Conservation (phyloP, 2,797 vertebrate species). For the Cetoscarus ocellatus region DNA sequence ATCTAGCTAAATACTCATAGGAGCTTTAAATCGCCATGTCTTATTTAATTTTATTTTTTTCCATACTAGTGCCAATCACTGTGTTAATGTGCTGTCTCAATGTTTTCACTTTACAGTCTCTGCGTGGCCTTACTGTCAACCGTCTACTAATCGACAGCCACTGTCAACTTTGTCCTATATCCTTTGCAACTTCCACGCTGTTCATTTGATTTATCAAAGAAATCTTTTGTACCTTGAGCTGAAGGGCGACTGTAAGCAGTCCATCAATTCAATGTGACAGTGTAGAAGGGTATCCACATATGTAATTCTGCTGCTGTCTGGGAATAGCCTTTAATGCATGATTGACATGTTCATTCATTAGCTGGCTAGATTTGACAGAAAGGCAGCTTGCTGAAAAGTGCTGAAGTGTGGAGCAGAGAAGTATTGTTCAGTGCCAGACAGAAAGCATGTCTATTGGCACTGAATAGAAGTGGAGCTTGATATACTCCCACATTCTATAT, state of each 20-base stretch:
- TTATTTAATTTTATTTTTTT: too few relatives aligned
- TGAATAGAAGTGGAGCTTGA: constrained; percentile 30
- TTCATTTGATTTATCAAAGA: constrained; percentile 55
- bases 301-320: constrained; percentile 46
- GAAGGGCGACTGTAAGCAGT: constrained; percentile 37
- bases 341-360: constrained; percentile 72
- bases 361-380: constrained; percentile 59
- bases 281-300: constrained; percentile 42
- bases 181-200: constrained; percentile 33
- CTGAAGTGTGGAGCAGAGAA: constrained; percentile 46
- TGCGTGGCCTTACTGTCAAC: background rate
- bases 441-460: constrained; percentile 35
- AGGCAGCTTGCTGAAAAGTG: constrained; percentile 47
- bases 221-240: constrained; percentile 38
- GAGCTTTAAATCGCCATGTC: too few relatives aligned
- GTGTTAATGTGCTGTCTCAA: too few relatives aligned
- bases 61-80: too few relatives aligned
- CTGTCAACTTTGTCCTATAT: constrained; percentile 31
- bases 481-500: constrained; percentile 25
- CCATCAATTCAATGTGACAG: constrained; percentile 46
- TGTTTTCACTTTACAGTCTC: constrained; percentile 16
- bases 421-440: constrained; percentile 43
- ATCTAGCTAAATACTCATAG: too few relatives aligned
- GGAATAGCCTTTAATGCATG: constrained; percentile 52
- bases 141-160: too few relatives aligned